A percentile compares a stretch with the other conserved stretches of the same genome.
Evolutionary conservation across 2,888 invertebrate species (phyloP).

Genomic region (Micropterix aruncella): DNA sequence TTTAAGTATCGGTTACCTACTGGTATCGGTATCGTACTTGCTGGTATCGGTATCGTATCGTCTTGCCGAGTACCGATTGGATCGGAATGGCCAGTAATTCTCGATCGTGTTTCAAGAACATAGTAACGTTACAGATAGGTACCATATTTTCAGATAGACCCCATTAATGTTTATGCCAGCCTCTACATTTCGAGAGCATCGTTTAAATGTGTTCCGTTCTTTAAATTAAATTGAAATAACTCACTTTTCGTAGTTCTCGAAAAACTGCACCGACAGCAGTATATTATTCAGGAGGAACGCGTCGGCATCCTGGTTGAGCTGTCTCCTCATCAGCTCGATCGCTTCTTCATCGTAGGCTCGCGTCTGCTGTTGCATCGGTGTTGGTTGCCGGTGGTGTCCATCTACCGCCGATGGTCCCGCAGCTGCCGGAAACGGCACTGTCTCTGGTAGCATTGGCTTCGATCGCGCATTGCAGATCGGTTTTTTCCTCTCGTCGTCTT

Average conservation of each 20-base stretch:
- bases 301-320: constrained; percentile 46
- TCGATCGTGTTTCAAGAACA: too few relatives aligned
- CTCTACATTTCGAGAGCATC: background rate
- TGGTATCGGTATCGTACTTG: too few relatives aligned
- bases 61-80: too few relatives aligned
- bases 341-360: constrained; percentile 38
- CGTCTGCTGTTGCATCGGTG: constrained; percentile 21
- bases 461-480: constrained; percentile 17
- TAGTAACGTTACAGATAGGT: constrained; percentile 1
- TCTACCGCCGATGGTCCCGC: constrained; percentile 13
- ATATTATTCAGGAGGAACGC: constrained; percentile 65
- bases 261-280: constrained; percentile 62
- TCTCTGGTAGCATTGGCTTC: constrained; percentile 21
- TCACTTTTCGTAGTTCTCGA: constrained; percentile 65
- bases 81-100: too few relatives aligned
- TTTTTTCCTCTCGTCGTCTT: constrained; percentile 23
- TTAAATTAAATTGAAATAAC: too few relatives aligned
- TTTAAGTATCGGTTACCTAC: too few relatives aligned
- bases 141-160: background rate
- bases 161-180: constrained; percentile 1
- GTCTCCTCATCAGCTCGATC: constrained; percentile 39
- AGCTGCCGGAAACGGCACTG: constrained; percentile 17
- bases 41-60: too few relatives aligned
- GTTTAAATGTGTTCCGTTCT: constrained; percentile 1
- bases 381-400: background rate